Conservation (phyloP, 1,140 invertebrate genomes). For the Dendrolimus kikuchii region DNA sequence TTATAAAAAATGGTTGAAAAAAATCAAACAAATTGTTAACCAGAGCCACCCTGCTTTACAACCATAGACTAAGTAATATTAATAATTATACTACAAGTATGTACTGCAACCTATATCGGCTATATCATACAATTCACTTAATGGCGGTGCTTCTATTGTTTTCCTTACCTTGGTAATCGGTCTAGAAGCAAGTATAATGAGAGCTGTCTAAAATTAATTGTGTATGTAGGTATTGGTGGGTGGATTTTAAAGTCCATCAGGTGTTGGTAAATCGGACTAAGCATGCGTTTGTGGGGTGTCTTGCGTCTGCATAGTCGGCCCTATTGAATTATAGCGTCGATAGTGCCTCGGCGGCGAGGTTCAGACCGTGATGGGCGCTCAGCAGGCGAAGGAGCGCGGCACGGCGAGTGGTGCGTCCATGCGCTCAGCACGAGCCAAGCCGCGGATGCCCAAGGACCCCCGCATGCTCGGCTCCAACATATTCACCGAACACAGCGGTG, state of each 20-base stretch:
- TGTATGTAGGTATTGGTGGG: background rate
- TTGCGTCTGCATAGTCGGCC: slow-evolving; percentile 34
- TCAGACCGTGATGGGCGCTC: slow-evolving; percentile 81
- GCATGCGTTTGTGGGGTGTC: slow-evolving; percentile 25
- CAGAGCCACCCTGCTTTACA: too few relatives aligned
- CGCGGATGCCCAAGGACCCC: slow-evolving; percentile 82
- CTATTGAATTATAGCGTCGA: slow-evolving; percentile 48
- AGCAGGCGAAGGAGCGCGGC: slow-evolving; percentile 89
- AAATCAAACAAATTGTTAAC: too few relatives aligned
- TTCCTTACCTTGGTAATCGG: slow-evolving; percentile 33
- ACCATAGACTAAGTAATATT: too few relatives aligned
- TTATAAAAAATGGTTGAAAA: too few relatives aligned
- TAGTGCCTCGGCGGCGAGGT: slow-evolving; percentile 4
- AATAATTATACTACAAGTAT: too few relatives aligned
- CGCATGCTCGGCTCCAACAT: slow-evolving; percentile 88
- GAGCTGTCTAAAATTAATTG: background rate
- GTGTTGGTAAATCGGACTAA: background rate
- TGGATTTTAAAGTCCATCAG: background rate
- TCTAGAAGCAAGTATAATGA: background rate
- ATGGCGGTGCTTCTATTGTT: slow-evolving; percentile 63
- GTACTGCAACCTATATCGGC: too few relatives aligned
- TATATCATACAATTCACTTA: slow-evolving; percentile 21
- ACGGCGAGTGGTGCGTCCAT: slow-evolving; percentile 77
- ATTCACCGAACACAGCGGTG: slow-evolving; percentile 92
- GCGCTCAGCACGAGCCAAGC: slow-evolving; percentile 79